These are phyloP conservation scores for Cepaea hortensis DNA, from an alignment of 2,888 invertebrate genomes.

Conservation along the genomic window DNA sequence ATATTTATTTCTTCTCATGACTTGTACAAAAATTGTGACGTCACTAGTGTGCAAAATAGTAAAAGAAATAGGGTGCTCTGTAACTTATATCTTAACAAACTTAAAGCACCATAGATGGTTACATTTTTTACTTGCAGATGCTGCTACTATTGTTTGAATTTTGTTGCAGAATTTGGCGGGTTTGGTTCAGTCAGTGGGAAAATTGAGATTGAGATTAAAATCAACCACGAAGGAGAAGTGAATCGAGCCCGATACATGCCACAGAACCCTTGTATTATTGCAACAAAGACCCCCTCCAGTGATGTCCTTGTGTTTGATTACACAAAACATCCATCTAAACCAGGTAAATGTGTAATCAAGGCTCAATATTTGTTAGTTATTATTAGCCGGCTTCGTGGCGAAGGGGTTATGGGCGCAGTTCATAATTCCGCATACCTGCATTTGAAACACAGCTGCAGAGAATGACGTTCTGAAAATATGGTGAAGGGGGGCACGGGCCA, in stretches of 20 bases:
- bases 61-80: too few relatives aligned
- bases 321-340: slow-evolving; percentile 99
- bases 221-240: slow-evolving; percentile 99
- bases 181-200: slow-evolving; percentile 99
- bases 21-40: too few relatives aligned
- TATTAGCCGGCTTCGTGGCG: too few relatives aligned
- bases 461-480: too few relatives aligned
- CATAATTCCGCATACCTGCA: too few relatives aligned
- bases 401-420: too few relatives aligned
- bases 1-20: too few relatives aligned
- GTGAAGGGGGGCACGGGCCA: too few relatives aligned
- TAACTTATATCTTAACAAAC: too few relatives aligned
- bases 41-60: too few relatives aligned
- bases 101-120: too few relatives aligned
- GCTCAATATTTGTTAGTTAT: neutral
- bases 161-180: slow-evolving; percentile 95
- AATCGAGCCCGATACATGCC: slow-evolving; percentile 99
- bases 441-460: too few relatives aligned
- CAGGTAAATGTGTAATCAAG: slow-evolving; percentile 77
- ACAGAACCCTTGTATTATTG: slow-evolving; percentile 98
- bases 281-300: slow-evolving; percentile 99
- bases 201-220: slow-evolving; percentile 99
- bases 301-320: slow-evolving; percentile 99
- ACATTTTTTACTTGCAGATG: neutral
- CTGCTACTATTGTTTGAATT: neutral